phyloP scores from a whole-genome alignment of 1,140 invertebrate species.

The Ceratina calcarata region DNA sequence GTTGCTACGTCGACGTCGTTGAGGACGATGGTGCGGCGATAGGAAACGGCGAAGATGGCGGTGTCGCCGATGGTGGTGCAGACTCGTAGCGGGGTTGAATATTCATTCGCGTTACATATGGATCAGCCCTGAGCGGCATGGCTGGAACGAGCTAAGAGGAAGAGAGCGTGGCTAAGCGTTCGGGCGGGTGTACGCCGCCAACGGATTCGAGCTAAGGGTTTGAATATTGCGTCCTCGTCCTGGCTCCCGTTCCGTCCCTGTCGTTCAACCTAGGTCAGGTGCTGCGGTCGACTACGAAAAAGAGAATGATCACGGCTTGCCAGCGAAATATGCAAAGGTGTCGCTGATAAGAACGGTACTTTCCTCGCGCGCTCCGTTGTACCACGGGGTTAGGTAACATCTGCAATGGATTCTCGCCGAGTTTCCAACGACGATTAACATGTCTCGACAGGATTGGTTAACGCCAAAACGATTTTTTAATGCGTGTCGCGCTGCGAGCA shows the following conservation, averaged over 20 bases:
- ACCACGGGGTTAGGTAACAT: background rate
- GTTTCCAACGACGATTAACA: conserved; percentile 1
- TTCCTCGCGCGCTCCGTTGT: background rate
- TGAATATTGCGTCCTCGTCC: conserved; percentile 58
- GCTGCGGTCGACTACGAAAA: conserved; percentile 14
- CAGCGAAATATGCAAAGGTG: conserved; percentile 28
- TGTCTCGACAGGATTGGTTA: conserved; percentile 21
- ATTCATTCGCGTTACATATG: conserved; percentile 80
- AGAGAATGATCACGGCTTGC: conserved; percentile 23
- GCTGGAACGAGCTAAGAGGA: conserved; percentile 60
- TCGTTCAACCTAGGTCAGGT: conserved; percentile 14
- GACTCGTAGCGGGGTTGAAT: conserved; percentile 73
- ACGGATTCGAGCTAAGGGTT: conserved; percentile 52
- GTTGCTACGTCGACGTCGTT: conserved; percentile 49
- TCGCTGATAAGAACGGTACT: conserved; percentile 26
- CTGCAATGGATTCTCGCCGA: background rate
- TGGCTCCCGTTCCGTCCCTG: background rate
- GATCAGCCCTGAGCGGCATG: conserved; percentile 73
- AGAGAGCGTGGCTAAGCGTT: conserved; percentile 45
- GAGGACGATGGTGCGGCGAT: conserved; percentile 56
- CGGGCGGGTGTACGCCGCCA: conserved; percentile 39
- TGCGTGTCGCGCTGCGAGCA: background rate
- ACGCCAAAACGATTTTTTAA: conserved; percentile 12
- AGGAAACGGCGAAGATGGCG: conserved; percentile 53
- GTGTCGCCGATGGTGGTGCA: conserved; percentile 40